A percentile compares a stretch with the other conserved stretches of the same genome.
These are phyloP conservation scores for Tringa solitaria DNA, from an alignment of 2,113 vertebrate species.

Conservation along the genomic window DNA sequence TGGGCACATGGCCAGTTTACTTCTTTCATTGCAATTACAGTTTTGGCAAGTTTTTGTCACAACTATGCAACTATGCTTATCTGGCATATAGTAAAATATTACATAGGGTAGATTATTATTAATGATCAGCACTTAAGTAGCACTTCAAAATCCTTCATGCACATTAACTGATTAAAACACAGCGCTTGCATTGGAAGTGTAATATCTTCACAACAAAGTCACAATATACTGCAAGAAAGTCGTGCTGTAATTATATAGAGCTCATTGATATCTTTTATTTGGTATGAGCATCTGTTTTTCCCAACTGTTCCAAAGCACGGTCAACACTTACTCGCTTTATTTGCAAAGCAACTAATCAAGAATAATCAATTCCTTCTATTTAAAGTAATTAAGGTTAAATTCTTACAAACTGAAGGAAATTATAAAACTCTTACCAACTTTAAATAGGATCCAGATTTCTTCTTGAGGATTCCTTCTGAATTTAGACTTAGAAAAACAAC, in stretches of 20 bases:
- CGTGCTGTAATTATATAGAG: neutral
- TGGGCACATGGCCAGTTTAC: neutral
- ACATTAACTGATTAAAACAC: neutral
- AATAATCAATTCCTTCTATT: neutral
- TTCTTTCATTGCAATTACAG: neutral
- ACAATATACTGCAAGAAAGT: neutral
- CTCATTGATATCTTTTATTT: neutral
- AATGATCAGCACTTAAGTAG: neutral
- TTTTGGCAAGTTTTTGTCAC: neutral
- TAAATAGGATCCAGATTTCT: neutral
- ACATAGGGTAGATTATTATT: neutral
- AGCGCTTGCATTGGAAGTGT: neutral
- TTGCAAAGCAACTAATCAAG: neutral
- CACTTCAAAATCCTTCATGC: neutral
- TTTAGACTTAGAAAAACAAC: neutral
- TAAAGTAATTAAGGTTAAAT: neutral
- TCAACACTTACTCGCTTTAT: neutral
- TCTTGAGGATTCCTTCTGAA: neutral
- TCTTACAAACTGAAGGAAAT: neutral
- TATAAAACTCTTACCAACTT: neutral
- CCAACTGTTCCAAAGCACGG: neutral
- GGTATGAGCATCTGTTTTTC: neutral
- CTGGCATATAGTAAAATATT: neutral
- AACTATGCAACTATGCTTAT: neutral
- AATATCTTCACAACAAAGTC: neutral